phyloP scores from a whole-genome alignment of 2,113 vertebrate genomes.

The Oryzias curvinotus region DNA sequence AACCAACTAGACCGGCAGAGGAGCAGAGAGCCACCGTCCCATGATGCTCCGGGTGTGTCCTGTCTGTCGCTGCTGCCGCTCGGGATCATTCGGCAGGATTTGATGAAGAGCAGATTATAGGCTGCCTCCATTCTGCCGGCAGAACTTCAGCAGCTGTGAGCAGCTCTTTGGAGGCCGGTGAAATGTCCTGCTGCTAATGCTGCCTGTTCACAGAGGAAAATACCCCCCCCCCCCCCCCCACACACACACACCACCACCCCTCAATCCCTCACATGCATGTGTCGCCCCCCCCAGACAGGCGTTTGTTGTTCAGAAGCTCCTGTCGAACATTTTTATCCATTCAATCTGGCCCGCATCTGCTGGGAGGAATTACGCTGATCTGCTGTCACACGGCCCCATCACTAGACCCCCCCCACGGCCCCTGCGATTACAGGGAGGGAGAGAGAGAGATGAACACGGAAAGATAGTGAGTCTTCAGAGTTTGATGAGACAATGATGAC shows the following conservation, averaged over 20 bases:
- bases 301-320: constrained; percentile 57
- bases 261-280: constrained; percentile 3
- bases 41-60: background rate
- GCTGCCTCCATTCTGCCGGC: constrained; percentile 16
- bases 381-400: constrained; percentile 36
- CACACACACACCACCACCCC: too few species aligned
- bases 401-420: too few species aligned
- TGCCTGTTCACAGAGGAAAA: constrained; percentile 24
- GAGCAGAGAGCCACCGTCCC: too few species aligned
- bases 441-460: too few species aligned
- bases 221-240: too few species aligned
- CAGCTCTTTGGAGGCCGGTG: constrained; percentile 42
- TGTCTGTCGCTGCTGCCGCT: too few species aligned
- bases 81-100: too few species aligned
- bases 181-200: constrained; percentile 59
- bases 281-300: constrained; percentile 23
- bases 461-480: too few species aligned
- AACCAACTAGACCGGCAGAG: background rate
- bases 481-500: too few species aligned
- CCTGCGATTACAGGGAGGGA: too few species aligned
- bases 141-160: constrained; percentile 47
- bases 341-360: constrained; percentile 70
- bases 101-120: constrained; percentile 18
- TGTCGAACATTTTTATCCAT: constrained; percentile 75
- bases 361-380: constrained; percentile 67